These are phyloP conservation scores for Sinocyclocheilus maitianheensis DNA, from an alignment of 2,113 vertebrate genomes.

Conservation along the genomic window DNA sequence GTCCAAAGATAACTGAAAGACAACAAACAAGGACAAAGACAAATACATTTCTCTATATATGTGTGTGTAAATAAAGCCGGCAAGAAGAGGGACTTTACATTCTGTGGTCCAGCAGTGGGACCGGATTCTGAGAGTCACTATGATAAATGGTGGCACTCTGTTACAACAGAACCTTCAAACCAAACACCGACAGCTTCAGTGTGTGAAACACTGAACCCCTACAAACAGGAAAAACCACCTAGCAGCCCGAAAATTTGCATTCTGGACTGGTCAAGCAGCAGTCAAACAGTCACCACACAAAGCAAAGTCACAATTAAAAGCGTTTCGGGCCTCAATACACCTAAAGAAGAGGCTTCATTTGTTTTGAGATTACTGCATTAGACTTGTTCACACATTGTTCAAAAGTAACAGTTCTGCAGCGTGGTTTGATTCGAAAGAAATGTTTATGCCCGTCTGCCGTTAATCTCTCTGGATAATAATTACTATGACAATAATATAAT, in stretches of 20 bases:
- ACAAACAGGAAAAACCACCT: not conserved
- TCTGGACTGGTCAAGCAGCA: slow-evolving; percentile 33
- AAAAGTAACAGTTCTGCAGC: not conserved
- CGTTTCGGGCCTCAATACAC: slow-evolving; percentile 53
- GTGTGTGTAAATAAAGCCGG: slow-evolving; percentile 44
- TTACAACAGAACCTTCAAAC: slow-evolving; percentile 10
- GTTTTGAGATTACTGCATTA: not conserved
- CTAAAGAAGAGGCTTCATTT: slow-evolving; percentile 49
- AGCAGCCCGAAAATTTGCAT: not conserved
- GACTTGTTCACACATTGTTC: slow-evolving; percentile 42
- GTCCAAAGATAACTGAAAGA: slow-evolving; percentile 20
- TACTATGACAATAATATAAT: slow-evolving; percentile 31
- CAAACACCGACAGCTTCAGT: slow-evolving; percentile 6
- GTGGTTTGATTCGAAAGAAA: slow-evolving; percentile 20
- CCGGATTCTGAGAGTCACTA: slow-evolving; percentile 56
- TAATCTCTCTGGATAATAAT: slow-evolving; percentile 53
- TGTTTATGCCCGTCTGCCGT: slow-evolving; percentile 56
- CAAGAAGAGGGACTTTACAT: slow-evolving; percentile 68
- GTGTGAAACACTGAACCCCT: not conserved
- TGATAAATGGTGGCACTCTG: slow-evolving; percentile 55
- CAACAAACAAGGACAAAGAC: slow-evolving; percentile 49
- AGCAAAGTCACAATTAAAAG: not conserved
- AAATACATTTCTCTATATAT: slow-evolving; percentile 49
- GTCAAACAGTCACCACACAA: slow-evolving; percentile 12
- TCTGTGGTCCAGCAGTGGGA: slow-evolving; percentile 68